Conservation (phyloP, 2,888 invertebrate genomes). For the Sialis lutaria region DNA sequence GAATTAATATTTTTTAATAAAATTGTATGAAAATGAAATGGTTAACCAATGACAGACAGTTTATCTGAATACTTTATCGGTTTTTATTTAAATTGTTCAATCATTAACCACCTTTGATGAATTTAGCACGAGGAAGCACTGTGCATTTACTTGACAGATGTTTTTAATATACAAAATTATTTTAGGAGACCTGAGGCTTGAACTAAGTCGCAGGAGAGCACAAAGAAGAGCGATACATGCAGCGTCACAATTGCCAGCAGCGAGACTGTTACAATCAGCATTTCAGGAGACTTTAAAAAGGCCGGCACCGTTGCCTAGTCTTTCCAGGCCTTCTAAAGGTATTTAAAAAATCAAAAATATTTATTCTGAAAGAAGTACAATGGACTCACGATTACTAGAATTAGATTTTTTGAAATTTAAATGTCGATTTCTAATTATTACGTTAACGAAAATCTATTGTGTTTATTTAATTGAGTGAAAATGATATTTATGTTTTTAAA, state of each 20-base stretch:
- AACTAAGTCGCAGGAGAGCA: constrained; percentile 32
- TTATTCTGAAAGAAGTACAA: too few species aligned
- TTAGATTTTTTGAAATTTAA: too few species aligned
- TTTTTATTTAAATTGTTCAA: too few species aligned
- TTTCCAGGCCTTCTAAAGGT: constrained; percentile 3
- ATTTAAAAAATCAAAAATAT: too few species aligned
- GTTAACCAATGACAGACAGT: too few species aligned
- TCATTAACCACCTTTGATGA: too few species aligned
- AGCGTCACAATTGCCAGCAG: background rate
- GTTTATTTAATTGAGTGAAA: background rate
- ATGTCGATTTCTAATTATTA: background rate
- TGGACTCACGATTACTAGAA: too few species aligned
- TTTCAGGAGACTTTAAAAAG: constrained; percentile 5
- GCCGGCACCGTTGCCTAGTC: background rate
- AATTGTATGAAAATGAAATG: too few species aligned
- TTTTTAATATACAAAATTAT: background rate
- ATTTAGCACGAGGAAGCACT: too few species aligned
- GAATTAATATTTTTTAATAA: too few species aligned
- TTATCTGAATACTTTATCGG: too few species aligned
- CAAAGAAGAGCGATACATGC: constrained; percentile 18
- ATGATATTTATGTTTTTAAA: background rate
- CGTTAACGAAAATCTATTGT: background rate
- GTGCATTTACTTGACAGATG: background rate
- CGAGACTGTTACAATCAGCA: constrained; percentile 3
- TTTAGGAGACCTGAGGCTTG: constrained; percentile 28